Conservation (phyloP, 2,797 vertebrate genomes). For the Sebastes trivittatus region DNA sequence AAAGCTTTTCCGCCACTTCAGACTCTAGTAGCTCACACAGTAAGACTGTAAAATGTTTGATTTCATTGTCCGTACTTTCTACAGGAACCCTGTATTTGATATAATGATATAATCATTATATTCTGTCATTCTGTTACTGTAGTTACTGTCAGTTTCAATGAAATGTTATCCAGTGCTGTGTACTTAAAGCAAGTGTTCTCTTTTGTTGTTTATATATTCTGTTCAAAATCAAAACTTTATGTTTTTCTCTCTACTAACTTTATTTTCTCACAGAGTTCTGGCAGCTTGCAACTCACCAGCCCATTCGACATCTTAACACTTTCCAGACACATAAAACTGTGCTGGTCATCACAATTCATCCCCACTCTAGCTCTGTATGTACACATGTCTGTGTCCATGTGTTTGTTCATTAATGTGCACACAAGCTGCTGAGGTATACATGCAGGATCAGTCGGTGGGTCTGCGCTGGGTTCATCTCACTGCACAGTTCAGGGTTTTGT, state of each 20-base stretch:
- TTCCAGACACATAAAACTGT: slow-evolving; percentile 72
- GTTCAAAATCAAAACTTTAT: slow-evolving; percentile 22
- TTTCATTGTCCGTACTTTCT: neutral
- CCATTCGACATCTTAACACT: neutral
- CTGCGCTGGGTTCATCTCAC: neutral
- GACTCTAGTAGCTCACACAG: neutral
- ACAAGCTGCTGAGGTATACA: slow-evolving; percentile 44
- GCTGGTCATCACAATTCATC: slow-evolving; percentile 28
- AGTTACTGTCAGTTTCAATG: neutral
- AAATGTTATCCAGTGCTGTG: slow-evolving; percentile 3
- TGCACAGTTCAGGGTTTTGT: slow-evolving; percentile 85
- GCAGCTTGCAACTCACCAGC: slow-evolving; percentile 1
- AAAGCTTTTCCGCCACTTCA: neutral
- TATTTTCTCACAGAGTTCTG: slow-evolving; percentile 30
- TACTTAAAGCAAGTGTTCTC: slow-evolving; percentile 7
- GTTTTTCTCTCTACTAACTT: neutral
- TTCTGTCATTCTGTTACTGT: neutral
- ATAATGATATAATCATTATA: neutral
- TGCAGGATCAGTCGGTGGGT: slow-evolving; percentile 24
- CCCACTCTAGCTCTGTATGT: neutral
- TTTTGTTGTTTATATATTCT: neutral
- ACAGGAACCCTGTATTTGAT: neutral
- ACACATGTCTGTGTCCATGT: slow-evolving; percentile 7
- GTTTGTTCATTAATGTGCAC: slow-evolving; percentile 17
- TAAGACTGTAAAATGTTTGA: neutral